Evolutionary conservation across 92 coral and sea anemone genomes (phyloP).

Genomic region (Isaurus tuberculatus): DNA sequence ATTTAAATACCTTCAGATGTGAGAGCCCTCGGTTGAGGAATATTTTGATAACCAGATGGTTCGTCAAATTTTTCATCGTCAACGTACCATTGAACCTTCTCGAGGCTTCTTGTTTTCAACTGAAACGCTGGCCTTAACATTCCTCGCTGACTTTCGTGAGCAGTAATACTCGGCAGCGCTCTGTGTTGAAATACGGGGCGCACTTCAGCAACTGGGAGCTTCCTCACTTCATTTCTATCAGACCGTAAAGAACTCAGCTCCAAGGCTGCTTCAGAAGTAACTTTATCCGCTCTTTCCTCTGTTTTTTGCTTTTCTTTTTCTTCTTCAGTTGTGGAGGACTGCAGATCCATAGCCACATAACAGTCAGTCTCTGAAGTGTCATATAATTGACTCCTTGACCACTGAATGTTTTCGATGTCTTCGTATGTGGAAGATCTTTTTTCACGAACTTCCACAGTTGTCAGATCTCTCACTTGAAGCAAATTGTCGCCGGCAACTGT

Average conservation of each 20-base stretch:
- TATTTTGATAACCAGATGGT: conserved; percentile 25
- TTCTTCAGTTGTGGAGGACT: background rate
- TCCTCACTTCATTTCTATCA: background rate
- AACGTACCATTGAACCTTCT: background rate
- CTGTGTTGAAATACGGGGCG: conserved; percentile 28
- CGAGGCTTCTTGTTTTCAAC: conserved; percentile 22
- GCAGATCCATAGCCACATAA: conserved; percentile 22
- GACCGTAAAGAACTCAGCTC: background rate
- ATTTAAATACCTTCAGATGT: conserved; percentile 15
- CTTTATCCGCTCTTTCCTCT: background rate
- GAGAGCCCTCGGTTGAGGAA: background rate
- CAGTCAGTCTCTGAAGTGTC: conserved; percentile 33
- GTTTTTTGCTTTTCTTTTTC: background rate
- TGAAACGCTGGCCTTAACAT: conserved; percentile 29
- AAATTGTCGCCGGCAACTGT: background rate
- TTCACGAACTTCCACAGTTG: conserved; percentile 33
- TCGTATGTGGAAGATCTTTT: conserved; percentile 34
- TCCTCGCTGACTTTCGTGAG: conserved; percentile 21
- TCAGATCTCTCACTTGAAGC: background rate
- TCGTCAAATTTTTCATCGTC: background rate
- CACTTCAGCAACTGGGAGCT: conserved; percentile 27
- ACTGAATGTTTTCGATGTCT: conserved; percentile 37
- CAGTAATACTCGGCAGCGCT: conserved; percentile 10
- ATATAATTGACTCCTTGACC: conserved; percentile 16
- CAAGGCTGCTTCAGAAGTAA: background rate